phyloP scores from a whole-genome alignment of 2,113 vertebrate genomes.

The Hydrochoerus hydrochaeris region DNA sequence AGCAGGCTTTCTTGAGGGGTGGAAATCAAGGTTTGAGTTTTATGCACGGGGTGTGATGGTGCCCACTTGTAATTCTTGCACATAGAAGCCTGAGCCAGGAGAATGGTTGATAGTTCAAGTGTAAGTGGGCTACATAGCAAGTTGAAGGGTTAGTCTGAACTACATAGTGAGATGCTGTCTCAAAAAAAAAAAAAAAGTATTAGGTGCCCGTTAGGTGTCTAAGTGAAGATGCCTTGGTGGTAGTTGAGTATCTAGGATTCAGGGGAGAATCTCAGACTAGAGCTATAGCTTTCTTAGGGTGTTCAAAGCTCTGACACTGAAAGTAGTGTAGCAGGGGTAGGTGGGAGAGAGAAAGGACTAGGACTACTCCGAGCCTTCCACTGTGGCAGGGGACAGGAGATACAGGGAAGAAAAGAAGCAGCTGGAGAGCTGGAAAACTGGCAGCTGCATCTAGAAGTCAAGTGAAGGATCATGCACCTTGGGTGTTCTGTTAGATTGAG shows the following conservation, averaged over 20 bases:
- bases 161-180: not conserved
- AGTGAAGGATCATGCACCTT: not conserved
- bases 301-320: conserved; percentile 25
- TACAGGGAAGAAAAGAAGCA: not conserved
- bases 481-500: not conserved
- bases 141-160: not conserved
- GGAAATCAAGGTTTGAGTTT: not conserved
- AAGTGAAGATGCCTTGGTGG: not conserved
- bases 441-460: not conserved
- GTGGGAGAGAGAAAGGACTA: not conserved
- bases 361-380: not conserved
- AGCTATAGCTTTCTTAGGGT: not conserved
- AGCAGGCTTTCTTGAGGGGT: not conserved
- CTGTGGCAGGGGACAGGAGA: not conserved
- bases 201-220: not conserved
- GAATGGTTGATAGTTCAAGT: not conserved
- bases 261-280: not conserved
- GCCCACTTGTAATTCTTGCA: not conserved
- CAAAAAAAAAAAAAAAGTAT: not conserved
- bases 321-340: not conserved
- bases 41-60: not conserved
- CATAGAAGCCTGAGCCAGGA: not conserved
- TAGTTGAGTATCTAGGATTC: not conserved
- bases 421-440: not conserved
- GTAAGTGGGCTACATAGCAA: not conserved